Evolutionary conservation across 2,113 vertebrate species (phyloP).

Genomic region (Lepus europaeus): DNA sequence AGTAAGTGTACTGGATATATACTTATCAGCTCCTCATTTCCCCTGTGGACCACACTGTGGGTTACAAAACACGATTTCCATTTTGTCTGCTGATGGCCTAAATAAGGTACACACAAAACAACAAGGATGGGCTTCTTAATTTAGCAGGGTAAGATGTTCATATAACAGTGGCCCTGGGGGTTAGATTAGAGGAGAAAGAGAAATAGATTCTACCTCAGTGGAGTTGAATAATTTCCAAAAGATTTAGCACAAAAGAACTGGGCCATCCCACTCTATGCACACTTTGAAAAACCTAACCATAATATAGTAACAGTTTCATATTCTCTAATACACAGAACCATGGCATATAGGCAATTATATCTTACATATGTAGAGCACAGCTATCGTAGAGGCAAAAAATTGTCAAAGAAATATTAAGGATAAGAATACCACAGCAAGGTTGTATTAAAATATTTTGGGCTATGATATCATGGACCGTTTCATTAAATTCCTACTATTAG

Average conservation of each 20-base stretch:
- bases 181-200: constrained; percentile 80
- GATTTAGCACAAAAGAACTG: constrained; percentile 78
- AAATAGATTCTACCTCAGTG: constrained; percentile 82
- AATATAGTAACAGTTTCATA: constrained; percentile 63
- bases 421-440: background rate
- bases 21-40: constrained; percentile 88
- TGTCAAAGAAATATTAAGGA: constrained; percentile 46
- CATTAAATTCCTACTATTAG: constrained; percentile 6
- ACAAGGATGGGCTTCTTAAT: constrained; percentile 81
- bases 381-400: constrained; percentile 37
- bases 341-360: constrained; percentile 65
- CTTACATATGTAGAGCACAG: constrained; percentile 67
- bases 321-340: constrained; percentile 52
- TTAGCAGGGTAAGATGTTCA: constrained; percentile 77
- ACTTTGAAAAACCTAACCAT: constrained; percentile 63
- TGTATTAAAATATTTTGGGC: background rate
- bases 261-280: constrained; percentile 59
- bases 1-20: constrained; percentile 87
- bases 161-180: constrained; percentile 77
- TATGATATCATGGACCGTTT: background rate
- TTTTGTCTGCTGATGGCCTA: constrained; percentile 88
- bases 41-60: constrained; percentile 86
- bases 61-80: constrained; percentile 89
- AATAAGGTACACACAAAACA: constrained; percentile 84
- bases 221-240: constrained; percentile 83